Evolutionary conservation across 1,140 invertebrate species (phyloP).

Genomic region (Triops cancriformis): DNA sequence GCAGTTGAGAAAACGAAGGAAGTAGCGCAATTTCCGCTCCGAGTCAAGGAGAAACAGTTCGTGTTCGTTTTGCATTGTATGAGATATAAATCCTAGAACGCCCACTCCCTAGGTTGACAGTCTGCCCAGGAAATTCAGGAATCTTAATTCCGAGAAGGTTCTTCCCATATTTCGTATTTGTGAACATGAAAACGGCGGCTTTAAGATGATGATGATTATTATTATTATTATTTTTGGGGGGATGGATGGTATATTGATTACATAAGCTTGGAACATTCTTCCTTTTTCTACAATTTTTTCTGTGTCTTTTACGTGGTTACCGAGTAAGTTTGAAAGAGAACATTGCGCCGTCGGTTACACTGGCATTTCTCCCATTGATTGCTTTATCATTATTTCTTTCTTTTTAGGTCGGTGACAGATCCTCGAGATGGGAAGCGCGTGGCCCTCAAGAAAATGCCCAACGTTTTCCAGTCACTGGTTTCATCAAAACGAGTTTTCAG

Average conservation of each 20-base stretch:
- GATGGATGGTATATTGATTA: no score
- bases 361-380: background rate
- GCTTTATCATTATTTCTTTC: slow-evolving; percentile 23
- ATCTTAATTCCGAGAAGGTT: no score
- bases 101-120: background rate
- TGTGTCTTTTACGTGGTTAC: background rate
- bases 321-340: background rate
- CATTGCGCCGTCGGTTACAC: no score
- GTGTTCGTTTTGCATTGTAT: background rate
- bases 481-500: slow-evolving; percentile 96
- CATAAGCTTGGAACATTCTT: no score
- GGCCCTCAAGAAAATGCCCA: slow-evolving; percentile 98
- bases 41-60: background rate
- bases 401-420: slow-evolving; percentile 94
- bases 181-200: no score
- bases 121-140: no score
- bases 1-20: background rate
- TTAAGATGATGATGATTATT: no score
- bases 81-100: background rate
- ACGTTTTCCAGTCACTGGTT: slow-evolving; percentile 98
- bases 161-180: no score
- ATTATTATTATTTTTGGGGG: no score
- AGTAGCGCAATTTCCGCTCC: background rate
- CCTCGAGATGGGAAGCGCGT: slow-evolving; percentile 95
- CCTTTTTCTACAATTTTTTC: no score